Base-by-base conservation (phyloP, 2,888 invertebrate genomes). In the Amphiduros pacificus region DNA sequence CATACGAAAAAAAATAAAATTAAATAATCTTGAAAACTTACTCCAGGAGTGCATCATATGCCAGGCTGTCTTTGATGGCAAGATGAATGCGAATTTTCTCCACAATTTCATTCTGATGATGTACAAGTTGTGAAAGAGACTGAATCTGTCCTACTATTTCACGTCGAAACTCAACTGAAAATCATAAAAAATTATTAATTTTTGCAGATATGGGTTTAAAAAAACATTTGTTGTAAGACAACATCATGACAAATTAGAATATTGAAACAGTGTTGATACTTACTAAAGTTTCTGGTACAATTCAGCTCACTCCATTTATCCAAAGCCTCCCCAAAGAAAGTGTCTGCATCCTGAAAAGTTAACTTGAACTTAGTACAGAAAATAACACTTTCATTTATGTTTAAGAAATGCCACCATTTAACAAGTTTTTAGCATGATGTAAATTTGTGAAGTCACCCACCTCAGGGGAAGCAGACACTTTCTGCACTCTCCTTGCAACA, bases 291-390 rank as follows among this genome's bases (percentile, higher is more conserved):
- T 72, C 92, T 89, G 0, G 93, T 91, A 66, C 93, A 86, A 83
- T 96, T 95, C 26, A 95, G 86, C 1, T 90, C 91, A 75, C 88
- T 88, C 94, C 95, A 97, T 86, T 95, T 95, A 67, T 89, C 88
- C 26, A 95, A 81, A 0, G 92, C 88, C 79, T 92, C 88, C 73
- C 89, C 87, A 80, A 97, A 94, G 78, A 89, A 89, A 0, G 93
- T 92, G 20, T 81, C 79, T 75, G 89, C 89, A 57, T 89, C 89
- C 70, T 81, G 64, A 9, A 71, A 62, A 6, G n/a, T n/a, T n/a
- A n/a, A n/a, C n/a, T n/a, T n/a, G n/a, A n/a, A n/a, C n/a, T n/a
- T n/a, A n/a, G n/a, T n/a, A n/a, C n/a, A n/a, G n/a, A n/a, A n/a
- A n/a, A n/a, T n/a, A n/a, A n/a, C n/a, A n/a, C n/a, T n/a, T n/a